A percentile compares a stretch with the other conserved stretches of the same genome.
phyloP scores from a whole-genome alignment of 2,113 vertebrate genomes.

The Daboia siamensis region DNA sequence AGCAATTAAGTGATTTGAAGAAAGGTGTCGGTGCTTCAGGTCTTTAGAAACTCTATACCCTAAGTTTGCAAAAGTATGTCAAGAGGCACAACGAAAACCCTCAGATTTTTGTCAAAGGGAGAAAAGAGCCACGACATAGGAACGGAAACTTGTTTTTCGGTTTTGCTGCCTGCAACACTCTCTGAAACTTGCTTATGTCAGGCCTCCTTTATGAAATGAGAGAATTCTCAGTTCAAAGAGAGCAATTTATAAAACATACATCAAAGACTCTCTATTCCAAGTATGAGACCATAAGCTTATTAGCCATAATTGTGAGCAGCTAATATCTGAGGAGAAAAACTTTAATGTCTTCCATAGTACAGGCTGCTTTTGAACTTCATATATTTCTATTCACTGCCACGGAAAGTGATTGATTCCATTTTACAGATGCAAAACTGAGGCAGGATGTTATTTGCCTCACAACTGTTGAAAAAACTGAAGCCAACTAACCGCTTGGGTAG shows the following conservation, averaged over 20 bases:
- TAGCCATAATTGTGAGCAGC: conserved; percentile 29
- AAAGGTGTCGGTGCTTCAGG: conserved; percentile 25
- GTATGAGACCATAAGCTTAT: conserved; percentile 22
- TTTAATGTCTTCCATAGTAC: not conserved
- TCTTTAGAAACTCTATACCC: conserved; percentile 26
- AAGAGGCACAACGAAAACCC: not conserved
- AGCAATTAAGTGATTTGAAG: conserved; percentile 35
- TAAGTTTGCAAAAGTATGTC: conserved; percentile 21
- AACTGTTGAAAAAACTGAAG: not conserved
- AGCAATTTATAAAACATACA: conserved; percentile 30
- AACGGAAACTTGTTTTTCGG: conserved; percentile 10
- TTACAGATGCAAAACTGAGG: conserved; percentile 7
- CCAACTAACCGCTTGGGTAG: not conserved
- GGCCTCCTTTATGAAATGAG: conserved; percentile 13
- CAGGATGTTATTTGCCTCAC: not conserved
- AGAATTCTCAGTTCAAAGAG: conserved; percentile 34
- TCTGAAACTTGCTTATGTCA: conserved; percentile 28
- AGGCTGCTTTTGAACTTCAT: not conserved
- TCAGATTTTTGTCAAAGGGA: conserved; percentile 13
- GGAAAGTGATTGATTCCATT: conserved; percentile 1
- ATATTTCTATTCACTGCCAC: not conserved
- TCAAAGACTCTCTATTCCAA: conserved; percentile 16
- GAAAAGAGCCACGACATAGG: conserved; percentile 1
- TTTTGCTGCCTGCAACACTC: conserved; percentile 11
- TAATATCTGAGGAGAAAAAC: conserved; percentile 7